Base-by-base conservation (phyloP, 2,797 vertebrate species). In the Sarcoramphus papa region DNA sequence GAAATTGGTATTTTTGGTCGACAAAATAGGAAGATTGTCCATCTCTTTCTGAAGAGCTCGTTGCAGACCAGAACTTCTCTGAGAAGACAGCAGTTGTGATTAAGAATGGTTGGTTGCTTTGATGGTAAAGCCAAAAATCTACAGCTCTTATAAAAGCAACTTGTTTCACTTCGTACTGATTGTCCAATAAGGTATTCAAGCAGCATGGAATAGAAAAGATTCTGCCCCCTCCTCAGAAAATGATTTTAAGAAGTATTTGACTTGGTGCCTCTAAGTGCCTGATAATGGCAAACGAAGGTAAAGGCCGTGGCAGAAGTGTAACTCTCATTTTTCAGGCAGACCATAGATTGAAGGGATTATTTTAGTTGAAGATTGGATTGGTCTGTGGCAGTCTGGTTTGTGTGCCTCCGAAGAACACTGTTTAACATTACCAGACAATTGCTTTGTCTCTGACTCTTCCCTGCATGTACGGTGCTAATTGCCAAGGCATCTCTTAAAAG, bases 181-280 rank as follows among this genome's bases (percentile, higher is more conserved):
- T 15, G n/a, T 4, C 23, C 22, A 2, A 6, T 0, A 5, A n/a
- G 30, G 28, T 33, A 27, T 20, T 12, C 2, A 0, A 73, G 78
- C 22, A 31, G 65, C 13, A 0, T 0, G 19, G 84, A 33, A 23
- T 0, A 10, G 65, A 50, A 84, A 35, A 0, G 7, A 9, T 7
- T 53, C 51, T 64, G 13, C 41, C 22, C 30, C 33, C 21, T 56
- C 65, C 62, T 14, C 69, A 41, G 53, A 24, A 81, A 27, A 2
- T 15, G 48, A 45, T 78, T 56, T 65, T 19, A 59, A 12, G 48
- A 2, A n/a, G 47, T 10, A 20, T 25, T 47, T 2, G 24, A n/a
- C 24, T 23, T 1, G 60, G 24, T 23, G 27, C 40, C 80, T 35
- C 14, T 0, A 7, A 47, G 48, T 4, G 14, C 43, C 54, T 3